Evolutionary conservation across 1,140 invertebrate species (phyloP), one percentile per base, ranked within the genome.

Genomic region (Tetragonula clypearis): DNA sequence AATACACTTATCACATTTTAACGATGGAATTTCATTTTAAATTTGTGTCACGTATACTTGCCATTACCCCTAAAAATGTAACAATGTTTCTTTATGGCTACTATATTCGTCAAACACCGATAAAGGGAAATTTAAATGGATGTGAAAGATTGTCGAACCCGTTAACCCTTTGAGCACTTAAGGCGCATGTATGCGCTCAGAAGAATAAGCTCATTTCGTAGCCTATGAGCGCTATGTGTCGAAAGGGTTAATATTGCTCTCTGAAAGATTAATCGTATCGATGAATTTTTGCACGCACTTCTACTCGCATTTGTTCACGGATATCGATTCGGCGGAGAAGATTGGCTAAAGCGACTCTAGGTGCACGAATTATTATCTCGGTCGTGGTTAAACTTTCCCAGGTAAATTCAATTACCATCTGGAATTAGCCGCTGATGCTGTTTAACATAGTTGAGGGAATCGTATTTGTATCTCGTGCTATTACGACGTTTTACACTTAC

Each of bases 351-450:
- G n/a, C 56, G 56, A 81, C 41, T 62, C 19, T n/a, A 21, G 3
- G 15, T 6, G 23, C 30, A 11, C 15, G 53, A 62, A 49, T 65
- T n/a, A 49, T 65, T n/a, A 66, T 6, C 41, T 19, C 26, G 0
- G n/a, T 11, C 15, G 26, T 15, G 49, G 49, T 82, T 66, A 55
- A 76, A 66, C 26, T 66, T 81, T 8, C 9, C 8, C 6, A 56
- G 14, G 41, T 35, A 75, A 82, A 82, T 82, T 76, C 55, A 15
- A 56, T 76, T 55, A 26, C n/a, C 21, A 66, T 55, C 11, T 26
- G 49, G 14, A 30, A 58, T 19, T 21, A 1, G 14, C 8, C 17
- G 21, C 15, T 53, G 8, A 8, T 49, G 41, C 41, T 49, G 8
- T 9, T 72, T 65, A 55, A 19, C 26, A 6, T 5, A 1, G 17